Conservation (phyloP, 1,140 invertebrate species). For the Rhizoglyphus robini region DNA sequence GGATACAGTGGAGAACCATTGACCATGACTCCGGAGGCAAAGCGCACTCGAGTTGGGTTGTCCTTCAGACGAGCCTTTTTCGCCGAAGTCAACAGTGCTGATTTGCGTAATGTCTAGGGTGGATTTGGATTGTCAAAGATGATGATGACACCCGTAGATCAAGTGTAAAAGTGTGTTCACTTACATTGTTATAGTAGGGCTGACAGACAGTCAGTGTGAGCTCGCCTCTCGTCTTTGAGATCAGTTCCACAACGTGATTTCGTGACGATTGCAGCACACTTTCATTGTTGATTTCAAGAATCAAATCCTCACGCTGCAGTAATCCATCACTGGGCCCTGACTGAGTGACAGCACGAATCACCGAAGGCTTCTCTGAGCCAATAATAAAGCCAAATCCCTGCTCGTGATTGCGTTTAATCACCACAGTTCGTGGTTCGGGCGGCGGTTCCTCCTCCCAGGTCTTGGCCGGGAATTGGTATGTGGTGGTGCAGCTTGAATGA, state of each 20-base stretch:
- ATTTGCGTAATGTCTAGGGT: constrained; percentile 42
- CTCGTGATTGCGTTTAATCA: constrained; percentile 47
- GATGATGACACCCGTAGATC: no score
- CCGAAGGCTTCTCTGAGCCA: constrained; percentile 73
- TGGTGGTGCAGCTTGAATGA: constrained; percentile 76
- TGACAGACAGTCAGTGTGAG: constrained; percentile 67
- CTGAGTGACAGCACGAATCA: constrained; percentile 56
- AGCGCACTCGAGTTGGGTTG: constrained; percentile 68
- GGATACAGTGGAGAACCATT: constrained; percentile 49
- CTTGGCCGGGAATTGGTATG: constrained; percentile 57
- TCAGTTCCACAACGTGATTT: constrained; percentile 75
- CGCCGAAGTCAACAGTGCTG: constrained; percentile 65
- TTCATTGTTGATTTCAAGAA: constrained; percentile 72
- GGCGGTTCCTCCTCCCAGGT: constrained; percentile 42
- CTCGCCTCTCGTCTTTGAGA: constrained; percentile 54
- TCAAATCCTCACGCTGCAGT: constrained; percentile 74
- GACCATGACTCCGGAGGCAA: constrained; percentile 71
- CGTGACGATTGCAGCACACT: constrained; percentile 67
- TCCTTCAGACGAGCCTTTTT: constrained; percentile 64
- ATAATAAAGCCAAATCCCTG: constrained; percentile 86
- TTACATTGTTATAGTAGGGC: constrained; percentile 37
- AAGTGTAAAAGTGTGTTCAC: not conserved
- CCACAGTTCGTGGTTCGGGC: constrained; percentile 58
- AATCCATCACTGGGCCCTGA: constrained; percentile 76
- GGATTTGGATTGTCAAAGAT: not conserved